Conservation (phyloP, 2,888 invertebrate species). For the Idaea dimidiata region DNA sequence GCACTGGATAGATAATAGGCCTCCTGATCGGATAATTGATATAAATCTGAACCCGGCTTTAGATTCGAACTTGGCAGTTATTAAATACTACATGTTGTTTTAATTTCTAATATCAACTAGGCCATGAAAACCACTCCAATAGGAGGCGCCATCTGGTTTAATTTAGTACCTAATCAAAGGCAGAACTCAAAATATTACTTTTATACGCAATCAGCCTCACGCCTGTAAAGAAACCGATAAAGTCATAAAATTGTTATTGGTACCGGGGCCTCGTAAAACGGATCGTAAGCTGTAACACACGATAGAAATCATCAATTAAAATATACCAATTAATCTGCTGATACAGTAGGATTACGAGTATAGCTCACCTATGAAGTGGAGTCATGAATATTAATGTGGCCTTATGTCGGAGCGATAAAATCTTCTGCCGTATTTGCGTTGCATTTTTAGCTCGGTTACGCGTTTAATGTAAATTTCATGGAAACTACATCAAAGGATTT, state of each 20-base stretch:
- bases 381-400: slow-evolving; percentile 33
- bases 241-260: slow-evolving; percentile 50
- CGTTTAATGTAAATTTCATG: slow-evolving; percentile 2
- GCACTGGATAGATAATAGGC: too few species aligned
- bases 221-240: slow-evolving; percentile 26
- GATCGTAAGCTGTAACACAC: slow-evolving; percentile 39
- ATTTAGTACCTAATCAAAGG: background rate
- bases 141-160: slow-evolving; percentile 1
- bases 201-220: slow-evolving; percentile 1
- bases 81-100: background rate
- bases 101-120: background rate
- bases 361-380: slow-evolving; percentile 29
- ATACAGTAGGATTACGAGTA: slow-evolving; percentile 35
- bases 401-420: slow-evolving; percentile 2
- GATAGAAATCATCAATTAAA: slow-evolving; percentile 45
- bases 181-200: slow-evolving; percentile 1
- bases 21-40: too few species aligned
- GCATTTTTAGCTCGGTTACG: background rate
- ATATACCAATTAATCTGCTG: slow-evolving; percentile 40
- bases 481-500: background rate
- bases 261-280: slow-evolving; percentile 39
- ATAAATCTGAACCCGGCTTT: background rate
- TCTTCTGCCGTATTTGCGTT: background rate
- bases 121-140: background rate
- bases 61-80: background rate